Percentiles rank a stretch among this genome's conserved stretches.
Conservation (phyloP, 1,140 invertebrate species). For the Helicoverpa zea region DNA sequence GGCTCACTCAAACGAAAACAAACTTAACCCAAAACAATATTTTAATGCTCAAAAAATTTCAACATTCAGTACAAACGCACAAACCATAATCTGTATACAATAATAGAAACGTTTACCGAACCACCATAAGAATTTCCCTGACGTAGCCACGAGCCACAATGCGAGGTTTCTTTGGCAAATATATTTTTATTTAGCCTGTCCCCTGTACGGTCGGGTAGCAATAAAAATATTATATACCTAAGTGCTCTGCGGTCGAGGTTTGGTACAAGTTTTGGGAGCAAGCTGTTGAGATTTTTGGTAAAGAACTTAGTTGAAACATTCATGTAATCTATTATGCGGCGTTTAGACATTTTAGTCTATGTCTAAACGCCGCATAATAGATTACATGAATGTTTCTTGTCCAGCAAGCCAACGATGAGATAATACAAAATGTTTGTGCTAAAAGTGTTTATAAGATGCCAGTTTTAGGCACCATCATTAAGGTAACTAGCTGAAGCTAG, state of each 20-base stretch:
- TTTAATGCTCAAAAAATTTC: background rate
- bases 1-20: too few species aligned
- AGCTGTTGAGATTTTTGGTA: background rate
- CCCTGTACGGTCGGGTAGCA: slow-evolving; percentile 70
- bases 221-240: slow-evolving; percentile 84
- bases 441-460: too few species aligned
- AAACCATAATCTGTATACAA: slow-evolving; percentile 31
- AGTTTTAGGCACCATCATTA: too few species aligned
- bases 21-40: background rate
- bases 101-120: slow-evolving; percentile 63
- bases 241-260: slow-evolving; percentile 66
- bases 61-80: slow-evolving; percentile 26
- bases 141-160: slow-evolving; percentile 70
- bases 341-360: too few species aligned
- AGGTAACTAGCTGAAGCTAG: too few species aligned
- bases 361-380: too few species aligned
- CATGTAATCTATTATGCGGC: too few species aligned
- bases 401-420: too few species aligned
- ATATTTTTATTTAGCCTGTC: slow-evolving; percentile 81
- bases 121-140: slow-evolving; percentile 53
- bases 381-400: too few species aligned
- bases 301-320: too few species aligned
- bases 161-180: slow-evolving; percentile 70
- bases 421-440: too few species aligned
- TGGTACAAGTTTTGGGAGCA: background rate